Conservation (phyloP, 2,113 vertebrate species). For the Pantherophis guttatus region DNA sequence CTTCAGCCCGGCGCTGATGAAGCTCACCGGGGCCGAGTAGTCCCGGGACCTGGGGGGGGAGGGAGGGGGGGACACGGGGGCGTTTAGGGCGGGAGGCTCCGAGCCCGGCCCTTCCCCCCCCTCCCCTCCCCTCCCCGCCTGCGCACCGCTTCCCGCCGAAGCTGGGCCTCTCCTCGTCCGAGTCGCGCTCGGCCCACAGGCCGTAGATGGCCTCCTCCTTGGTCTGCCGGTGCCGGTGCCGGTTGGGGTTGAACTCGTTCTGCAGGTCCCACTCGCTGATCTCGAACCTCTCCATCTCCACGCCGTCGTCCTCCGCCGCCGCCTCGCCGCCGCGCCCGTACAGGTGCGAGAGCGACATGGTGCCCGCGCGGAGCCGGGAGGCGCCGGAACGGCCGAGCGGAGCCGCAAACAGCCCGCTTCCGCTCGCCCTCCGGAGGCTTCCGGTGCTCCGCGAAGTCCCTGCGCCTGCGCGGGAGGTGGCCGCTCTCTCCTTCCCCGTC, state of each 20-base stretch:
- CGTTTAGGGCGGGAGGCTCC: neutral
- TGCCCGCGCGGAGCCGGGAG: neutral
- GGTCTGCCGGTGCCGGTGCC: constrained; percentile 86
- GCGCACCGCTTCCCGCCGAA: constrained; percentile 88
- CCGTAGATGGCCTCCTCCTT: constrained; percentile 96
- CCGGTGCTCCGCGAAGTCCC: neutral
- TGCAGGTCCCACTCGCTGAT: constrained; percentile 95
- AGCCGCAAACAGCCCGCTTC: neutral
- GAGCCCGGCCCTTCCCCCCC: neutral
- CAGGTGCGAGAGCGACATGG: constrained; percentile 92
- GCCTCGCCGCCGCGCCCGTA: constrained; percentile 79
- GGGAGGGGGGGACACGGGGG: neutral
- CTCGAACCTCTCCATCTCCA: constrained; percentile 93
- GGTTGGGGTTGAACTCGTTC: constrained; percentile 96
- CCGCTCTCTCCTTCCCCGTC: neutral
- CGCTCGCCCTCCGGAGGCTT: neutral
- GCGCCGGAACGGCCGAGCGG: neutral
- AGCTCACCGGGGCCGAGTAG: constrained; percentile 87
- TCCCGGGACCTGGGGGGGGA: constrained; percentile 83
- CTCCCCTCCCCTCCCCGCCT: too few species aligned
- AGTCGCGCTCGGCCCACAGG: constrained; percentile 92
- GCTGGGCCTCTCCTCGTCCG: constrained; percentile 90
- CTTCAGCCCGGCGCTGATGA: constrained; percentile 89
- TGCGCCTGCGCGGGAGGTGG: neutral
- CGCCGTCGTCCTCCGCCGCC: constrained; percentile 68